phyloP scores from a whole-genome alignment of 2,888 invertebrate species.

The Cryptocephalus moraei region DNA sequence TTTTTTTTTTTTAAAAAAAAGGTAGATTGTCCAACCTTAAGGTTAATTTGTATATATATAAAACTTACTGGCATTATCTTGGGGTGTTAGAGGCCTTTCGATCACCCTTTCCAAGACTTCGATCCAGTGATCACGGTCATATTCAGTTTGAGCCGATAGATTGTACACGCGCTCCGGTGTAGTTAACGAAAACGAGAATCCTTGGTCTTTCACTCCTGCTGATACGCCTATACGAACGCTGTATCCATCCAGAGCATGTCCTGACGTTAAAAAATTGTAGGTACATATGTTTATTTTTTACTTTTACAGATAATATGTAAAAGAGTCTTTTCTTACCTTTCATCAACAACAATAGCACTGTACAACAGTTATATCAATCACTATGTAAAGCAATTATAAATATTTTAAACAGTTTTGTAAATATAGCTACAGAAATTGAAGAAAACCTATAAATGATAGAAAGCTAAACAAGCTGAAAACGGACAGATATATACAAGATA shows the following conservation, averaged over 20 bases:
- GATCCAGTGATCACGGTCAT: slow-evolving; percentile 75
- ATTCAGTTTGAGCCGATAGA: slow-evolving; percentile 63
- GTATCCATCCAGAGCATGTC: slow-evolving; percentile 66
- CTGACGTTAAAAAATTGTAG: slow-evolving; percentile 30
- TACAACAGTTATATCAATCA: too few species aligned
- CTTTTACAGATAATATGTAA: neutral
- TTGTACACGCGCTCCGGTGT: slow-evolving; percentile 72
- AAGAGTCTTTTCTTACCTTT: neutral
- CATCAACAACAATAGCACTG: too few species aligned
- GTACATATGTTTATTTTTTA: slow-evolving; percentile 1
- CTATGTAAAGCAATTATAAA: too few species aligned
- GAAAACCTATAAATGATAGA: too few species aligned
- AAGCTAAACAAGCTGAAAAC: too few species aligned
- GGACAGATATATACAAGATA: too few species aligned
- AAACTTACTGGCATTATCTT: slow-evolving; percentile 61
- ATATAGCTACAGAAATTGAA: too few species aligned
- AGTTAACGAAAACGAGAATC: slow-evolving; percentile 70
- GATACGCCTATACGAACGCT: slow-evolving; percentile 59
- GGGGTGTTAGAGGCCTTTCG: slow-evolving; percentile 64
- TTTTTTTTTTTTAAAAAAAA: too few species aligned
- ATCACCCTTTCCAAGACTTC: slow-evolving; percentile 63
- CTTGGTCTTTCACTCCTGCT: slow-evolving; percentile 61
- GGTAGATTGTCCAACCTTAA: too few species aligned
- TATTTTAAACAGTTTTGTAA: too few species aligned
- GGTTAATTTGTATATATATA: too few species aligned